These are phyloP conservation scores for Magallana angulata DNA, from an alignment of 1,140 invertebrate genomes.

Conservation along the genomic window DNA sequence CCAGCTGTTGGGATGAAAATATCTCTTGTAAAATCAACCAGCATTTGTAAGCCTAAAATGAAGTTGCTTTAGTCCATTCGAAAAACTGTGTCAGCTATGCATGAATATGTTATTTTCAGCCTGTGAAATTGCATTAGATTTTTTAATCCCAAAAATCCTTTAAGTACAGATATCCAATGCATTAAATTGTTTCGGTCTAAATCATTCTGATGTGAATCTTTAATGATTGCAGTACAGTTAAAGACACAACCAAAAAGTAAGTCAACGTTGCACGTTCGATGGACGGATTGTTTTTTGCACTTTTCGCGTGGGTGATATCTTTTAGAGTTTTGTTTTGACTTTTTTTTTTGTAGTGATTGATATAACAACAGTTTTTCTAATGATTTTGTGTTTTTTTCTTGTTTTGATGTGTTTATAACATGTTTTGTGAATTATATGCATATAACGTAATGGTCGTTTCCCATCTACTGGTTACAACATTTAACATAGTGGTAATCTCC, in stretches of 20 bases:
- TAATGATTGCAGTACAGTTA: slow-evolving; percentile 12
- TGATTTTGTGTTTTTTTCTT: neutral
- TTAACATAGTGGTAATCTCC: too few species aligned
- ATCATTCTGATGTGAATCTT: neutral
- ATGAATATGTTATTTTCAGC: too few species aligned
- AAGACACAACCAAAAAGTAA: slow-evolving; percentile 26
- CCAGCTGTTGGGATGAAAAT: too few species aligned
- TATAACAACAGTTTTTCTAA: slow-evolving; percentile 11
- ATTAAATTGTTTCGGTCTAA: neutral
- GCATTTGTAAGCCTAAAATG: too few species aligned
- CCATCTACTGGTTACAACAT: too few species aligned
- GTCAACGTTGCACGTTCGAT: neutral
- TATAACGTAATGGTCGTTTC: neutral
- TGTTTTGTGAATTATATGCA: slow-evolving; percentile 11
- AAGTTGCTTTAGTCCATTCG: too few species aligned
- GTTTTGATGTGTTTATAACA: slow-evolving; percentile 1
- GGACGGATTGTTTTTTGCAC: slow-evolving; percentile 13
- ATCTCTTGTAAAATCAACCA: too few species aligned
- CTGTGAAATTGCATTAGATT: too few species aligned
- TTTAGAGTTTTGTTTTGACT: slow-evolving; percentile 26
- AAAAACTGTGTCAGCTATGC: too few species aligned
- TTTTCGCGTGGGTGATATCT: slow-evolving; percentile 4
- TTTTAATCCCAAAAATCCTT: too few species aligned
- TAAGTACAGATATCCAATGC: too few species aligned
- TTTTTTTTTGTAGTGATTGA: neutral